Percentiles rank a stretch among this genome's conserved stretches.
These are phyloP conservation scores for Coecobrya sp. DNA, from an alignment of 2,888 invertebrate species.

Conservation along the genomic window DNA sequence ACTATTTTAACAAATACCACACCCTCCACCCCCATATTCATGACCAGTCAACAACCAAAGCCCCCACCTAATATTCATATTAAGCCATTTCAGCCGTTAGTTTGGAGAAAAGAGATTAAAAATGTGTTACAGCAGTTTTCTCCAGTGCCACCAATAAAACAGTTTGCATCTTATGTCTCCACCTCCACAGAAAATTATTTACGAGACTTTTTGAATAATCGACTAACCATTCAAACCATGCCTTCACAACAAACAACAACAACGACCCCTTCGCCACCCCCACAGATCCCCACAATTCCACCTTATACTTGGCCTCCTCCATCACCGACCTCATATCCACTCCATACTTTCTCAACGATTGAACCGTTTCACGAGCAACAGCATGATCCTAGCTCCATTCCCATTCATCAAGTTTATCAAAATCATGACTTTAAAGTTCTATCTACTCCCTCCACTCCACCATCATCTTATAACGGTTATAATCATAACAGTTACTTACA, in stretches of 20 bases:
- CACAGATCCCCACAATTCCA: not conserved
- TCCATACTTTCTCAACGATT: not conserved
- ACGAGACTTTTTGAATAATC: constrained; percentile 31
- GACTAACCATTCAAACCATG: too few species aligned
- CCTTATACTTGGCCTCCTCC: not conserved
- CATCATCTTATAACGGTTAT: too few species aligned
- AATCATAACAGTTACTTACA: not conserved
- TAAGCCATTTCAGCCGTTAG: not conserved
- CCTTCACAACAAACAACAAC: too few species aligned
- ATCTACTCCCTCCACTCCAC: not conserved
- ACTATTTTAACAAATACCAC: constrained; percentile 41
- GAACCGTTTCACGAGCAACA: constrained; percentile 3
- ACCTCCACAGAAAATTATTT: constrained; percentile 59
- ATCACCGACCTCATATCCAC: not conserved
- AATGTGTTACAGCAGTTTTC: constrained; percentile 64
- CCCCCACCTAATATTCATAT: not conserved
- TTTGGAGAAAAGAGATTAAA: constrained; percentile 59
- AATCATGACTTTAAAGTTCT: constrained; percentile 37
- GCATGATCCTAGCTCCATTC: not conserved
- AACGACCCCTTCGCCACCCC: not conserved
- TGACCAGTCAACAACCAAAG: not conserved
- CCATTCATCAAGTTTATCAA: constrained; percentile 58
- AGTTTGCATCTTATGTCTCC: constrained; percentile 39
- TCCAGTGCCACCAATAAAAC: constrained; percentile 63
- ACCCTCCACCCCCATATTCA: constrained; percentile 15